These are phyloP conservation scores for Hyalella azteca DNA, from an alignment of 2,888 invertebrate species.

Conservation along the genomic window DNA sequence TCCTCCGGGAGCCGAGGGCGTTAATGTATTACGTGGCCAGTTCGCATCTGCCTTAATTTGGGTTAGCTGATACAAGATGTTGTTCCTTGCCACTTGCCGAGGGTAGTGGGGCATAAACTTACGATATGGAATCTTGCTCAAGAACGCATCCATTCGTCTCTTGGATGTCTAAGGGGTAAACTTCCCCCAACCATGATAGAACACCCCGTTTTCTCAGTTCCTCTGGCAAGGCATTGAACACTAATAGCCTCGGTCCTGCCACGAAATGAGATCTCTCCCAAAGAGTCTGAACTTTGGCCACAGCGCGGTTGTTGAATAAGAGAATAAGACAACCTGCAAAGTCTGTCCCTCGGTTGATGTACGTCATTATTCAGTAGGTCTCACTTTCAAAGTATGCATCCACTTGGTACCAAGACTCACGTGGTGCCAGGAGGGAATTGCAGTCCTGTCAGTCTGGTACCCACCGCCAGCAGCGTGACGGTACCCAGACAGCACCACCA, in stretches of 20 bases:
- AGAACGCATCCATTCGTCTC: no score
- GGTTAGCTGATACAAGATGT: no score
- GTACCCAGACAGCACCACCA: constrained; percentile 34
- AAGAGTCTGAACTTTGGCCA: no score
- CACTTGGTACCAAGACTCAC: neutral
- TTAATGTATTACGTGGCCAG: no score
- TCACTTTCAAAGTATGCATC: neutral
- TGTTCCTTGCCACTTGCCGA: no score
- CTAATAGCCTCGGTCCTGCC: neutral
- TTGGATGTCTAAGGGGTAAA: no score
- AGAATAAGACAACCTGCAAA: neutral
- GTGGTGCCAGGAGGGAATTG: constrained; percentile 39
- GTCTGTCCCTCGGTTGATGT: neutral
- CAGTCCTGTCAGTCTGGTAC: constrained; percentile 37
- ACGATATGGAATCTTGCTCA: no score
- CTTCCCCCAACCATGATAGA: no score
- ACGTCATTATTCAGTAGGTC: neutral
- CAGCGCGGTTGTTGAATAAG: neutral
- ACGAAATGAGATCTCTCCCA: no score
- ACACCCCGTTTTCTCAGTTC: no score
- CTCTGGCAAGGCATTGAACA: neutral
- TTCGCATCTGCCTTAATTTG: no score
- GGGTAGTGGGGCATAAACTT: no score
- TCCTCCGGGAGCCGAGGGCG: neutral
- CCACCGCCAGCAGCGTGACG: constrained; percentile 22